Base-by-base conservation (phyloP, 2,888 invertebrate species). In the Parelbella ahira region DNA sequence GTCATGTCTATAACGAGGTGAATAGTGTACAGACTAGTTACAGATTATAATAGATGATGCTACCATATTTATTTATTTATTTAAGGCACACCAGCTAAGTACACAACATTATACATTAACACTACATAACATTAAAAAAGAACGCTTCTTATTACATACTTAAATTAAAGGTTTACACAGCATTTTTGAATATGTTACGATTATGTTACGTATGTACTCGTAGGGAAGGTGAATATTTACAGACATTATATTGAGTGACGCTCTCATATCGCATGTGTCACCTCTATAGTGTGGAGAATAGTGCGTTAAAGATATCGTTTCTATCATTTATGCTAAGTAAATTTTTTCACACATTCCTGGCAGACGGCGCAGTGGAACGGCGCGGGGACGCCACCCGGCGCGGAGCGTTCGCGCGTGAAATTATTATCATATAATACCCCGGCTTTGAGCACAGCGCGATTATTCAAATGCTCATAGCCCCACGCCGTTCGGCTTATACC, bases 341-440 rank as follows among this genome's bases (percentile, higher is more conserved):
- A 71, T 73, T 77, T 75, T 81, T 86, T 79, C 67, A 79, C 77
- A 79, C 81, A 84, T 84, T 78, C 79, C 78, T 60, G 47, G 61
- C 58, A 60, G 57, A 57, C 63, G 64, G 56, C 56, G 60, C 59
- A 56, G 55, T 60, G 63, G 58, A 56, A 55, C 54, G 55, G 60
- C 60, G 54, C 57, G 52, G 56, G 66, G 63, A 56, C 47, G 55
- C 42, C 65, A 64, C 65, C 66, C 60, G 65, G 58, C 58, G 64
- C 56, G 69, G 69, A 57, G 65, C 74, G 69, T 72, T 76, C 74
- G 75, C 61, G 79, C 83, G 81, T 84, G 77, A 82, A 84, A 84
- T 83, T 83, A 87, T 86, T 87, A 86, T 86, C 83, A 86, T 84
- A 83, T 82, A 84, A 83, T 84, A 77, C 74, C 67, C 60, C 56